Base-by-base conservation (phyloP, 2,888 invertebrate species). In the Xylota sylvarum region DNA sequence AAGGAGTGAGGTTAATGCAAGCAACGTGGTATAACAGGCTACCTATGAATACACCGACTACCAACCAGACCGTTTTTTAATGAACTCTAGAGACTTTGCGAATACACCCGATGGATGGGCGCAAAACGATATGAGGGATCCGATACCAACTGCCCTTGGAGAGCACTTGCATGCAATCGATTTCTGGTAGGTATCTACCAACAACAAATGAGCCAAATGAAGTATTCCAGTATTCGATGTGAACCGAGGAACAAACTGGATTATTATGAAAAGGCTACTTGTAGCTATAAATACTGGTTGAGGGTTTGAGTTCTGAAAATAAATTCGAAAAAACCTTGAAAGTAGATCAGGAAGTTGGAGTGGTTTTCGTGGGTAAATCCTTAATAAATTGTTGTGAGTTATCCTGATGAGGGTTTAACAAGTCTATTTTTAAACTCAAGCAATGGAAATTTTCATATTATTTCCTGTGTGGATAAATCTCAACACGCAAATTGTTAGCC, bases 41-140 rank as follows among this genome's bases (percentile, higher is more conserved):
- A 62, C 35, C 60, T 55, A 23, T 23, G 14, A 43, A 50, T 50
- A 7, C 7, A 23, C 62, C 55, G 37, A 14, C 14, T 65, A 64
- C 17, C 30, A 10, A 43, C 12, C 23, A 56, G 7, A 10, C 12
- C 50, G n/a, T 43, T 58, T 72, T 85, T 76, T 85, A 80, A 85
- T 80, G 70, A 85, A 70, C 79, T 76, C 76, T 76, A 30, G 74
- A 69, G 70, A 70, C 70, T 84, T 64, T 19, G 37, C 60, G 67
- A 72, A 79, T 40, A n/a, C 14, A 19, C n/a, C 46, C 27, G 43
- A 55, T 35, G 17, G 43, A 62, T 27, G 2, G 10, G 46, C 4
- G 12, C 40, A 14, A 50, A 43, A 37, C 40, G 60, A 60, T 60
- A 67, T 43, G 17, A 50, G 70, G 30, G 50, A 67, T 40, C 48